A percentile compares a stretch with the other conserved stretches of the same genome.
phyloP scores from a whole-genome alignment of 2,797 vertebrate genomes.

The Pangasius krempfi region DNA sequence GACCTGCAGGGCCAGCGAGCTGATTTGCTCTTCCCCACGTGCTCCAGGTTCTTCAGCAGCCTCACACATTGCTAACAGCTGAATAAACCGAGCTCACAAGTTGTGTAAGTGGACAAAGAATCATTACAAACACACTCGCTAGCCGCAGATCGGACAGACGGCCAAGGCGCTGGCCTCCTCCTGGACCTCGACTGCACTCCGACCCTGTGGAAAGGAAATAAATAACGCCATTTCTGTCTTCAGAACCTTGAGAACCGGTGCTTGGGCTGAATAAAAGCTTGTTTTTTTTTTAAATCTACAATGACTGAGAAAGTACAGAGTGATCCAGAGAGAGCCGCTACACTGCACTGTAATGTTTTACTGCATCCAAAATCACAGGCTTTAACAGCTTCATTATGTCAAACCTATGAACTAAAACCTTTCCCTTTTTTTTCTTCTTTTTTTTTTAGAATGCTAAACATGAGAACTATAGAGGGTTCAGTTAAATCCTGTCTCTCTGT shows the following conservation, averaged over 20 bases:
- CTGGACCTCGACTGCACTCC: conserved; percentile 9
- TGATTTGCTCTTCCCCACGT: conserved; percentile 42
- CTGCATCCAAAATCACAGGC: background rate
- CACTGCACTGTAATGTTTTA: background rate
- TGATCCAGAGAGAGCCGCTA: background rate
- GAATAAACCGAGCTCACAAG: conserved; percentile 41
- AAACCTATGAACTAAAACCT: background rate
- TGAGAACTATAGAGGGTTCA: background rate
- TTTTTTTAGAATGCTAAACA: background rate
- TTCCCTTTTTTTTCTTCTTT: background rate
- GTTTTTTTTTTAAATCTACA: background rate
- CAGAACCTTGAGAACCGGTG: background rate
- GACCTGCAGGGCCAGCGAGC: conserved; percentile 27
- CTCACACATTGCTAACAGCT: conserved; percentile 53
- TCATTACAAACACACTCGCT: conserved; percentile 16
- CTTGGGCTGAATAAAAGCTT: background rate
- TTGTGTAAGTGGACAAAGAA: conserved; percentile 46
- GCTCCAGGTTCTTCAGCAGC: conserved; percentile 42
- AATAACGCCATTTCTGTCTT: background rate
- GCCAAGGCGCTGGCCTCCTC: background rate
- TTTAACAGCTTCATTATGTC: background rate
- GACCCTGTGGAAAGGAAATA: background rate
- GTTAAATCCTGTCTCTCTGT: background rate
- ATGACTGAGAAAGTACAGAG: background rate
- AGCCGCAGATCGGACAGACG: conserved; percentile 17